phyloP scores from a whole-genome alignment of 2,797 vertebrate species.

The Novumbra hubbsi region DNA sequence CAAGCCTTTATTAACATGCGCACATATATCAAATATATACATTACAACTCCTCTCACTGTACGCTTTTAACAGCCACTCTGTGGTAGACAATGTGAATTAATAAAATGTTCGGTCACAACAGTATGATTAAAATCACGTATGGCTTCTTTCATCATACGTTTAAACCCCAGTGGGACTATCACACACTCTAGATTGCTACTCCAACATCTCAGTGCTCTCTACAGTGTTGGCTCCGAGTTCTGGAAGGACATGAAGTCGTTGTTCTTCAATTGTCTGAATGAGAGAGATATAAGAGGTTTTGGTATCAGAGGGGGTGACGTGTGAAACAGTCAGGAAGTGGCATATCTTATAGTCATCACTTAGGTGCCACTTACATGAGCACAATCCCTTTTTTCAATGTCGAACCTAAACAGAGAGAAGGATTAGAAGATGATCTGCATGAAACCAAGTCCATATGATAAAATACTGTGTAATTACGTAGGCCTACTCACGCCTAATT shows the following conservation, averaged over 20 bases:
- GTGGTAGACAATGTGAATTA: neutral
- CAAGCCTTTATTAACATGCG: neutral
- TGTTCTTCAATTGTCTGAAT: conserved; percentile 1
- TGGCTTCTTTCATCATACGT: neutral
- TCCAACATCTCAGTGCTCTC: neutral
- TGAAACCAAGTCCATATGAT: neutral
- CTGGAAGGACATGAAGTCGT: neutral
- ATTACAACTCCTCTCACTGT: neutral
- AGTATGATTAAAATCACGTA: neutral
- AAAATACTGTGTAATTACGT: neutral
- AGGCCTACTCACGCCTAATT: conserved; percentile 15
- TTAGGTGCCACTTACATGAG: conserved; percentile 12
- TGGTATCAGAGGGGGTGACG: neutral
- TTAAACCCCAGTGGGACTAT: neutral
- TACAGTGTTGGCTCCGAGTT: neutral
- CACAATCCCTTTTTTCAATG: neutral
- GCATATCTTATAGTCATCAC: neutral
- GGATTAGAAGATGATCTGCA: neutral
- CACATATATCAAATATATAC: neutral
- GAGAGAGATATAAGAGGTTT: neutral
- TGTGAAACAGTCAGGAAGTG: neutral
- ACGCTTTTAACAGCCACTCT: neutral
- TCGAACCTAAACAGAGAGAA: conserved; percentile 5
- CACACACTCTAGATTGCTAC: neutral
- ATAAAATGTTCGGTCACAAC: neutral